Percentiles rank a stretch among this genome's conserved stretches.
These are phyloP conservation scores for Tauraco erythrolophus DNA, from an alignment of 2,113 vertebrate species.

Conservation along the genomic window DNA sequence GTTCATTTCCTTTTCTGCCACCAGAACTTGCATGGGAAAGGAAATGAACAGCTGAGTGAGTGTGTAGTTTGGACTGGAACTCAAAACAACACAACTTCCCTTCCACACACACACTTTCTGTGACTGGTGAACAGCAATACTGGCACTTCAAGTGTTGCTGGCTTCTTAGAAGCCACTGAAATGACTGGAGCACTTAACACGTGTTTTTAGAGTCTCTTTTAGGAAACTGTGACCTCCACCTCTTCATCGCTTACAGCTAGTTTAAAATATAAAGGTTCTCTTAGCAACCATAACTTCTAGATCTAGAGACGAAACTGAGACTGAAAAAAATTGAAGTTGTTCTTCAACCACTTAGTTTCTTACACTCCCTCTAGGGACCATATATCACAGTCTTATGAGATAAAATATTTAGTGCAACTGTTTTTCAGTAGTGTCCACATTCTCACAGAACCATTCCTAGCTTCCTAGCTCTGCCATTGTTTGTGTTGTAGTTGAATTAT, in stretches of 20 bases:
- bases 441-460: not conserved
- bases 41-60: not conserved
- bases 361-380: not conserved
- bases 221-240: not conserved
- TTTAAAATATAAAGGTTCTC: slow-evolving; percentile 31
- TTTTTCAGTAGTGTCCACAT: not conserved
- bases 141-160: not conserved
- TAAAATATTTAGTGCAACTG: not conserved
- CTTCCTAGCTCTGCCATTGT: not conserved
- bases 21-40: slow-evolving; percentile 4
- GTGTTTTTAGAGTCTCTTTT: not conserved
- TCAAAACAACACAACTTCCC: not conserved
- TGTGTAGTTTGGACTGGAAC: slow-evolving; percentile 1
- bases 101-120: not conserved
- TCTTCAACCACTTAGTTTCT: not conserved
- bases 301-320: not conserved
- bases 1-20: not conserved
- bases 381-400: not conserved
- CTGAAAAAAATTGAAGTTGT: not conserved
- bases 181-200: not conserved
- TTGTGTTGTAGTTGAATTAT: not conserved
- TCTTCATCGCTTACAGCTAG: slow-evolving; percentile 1
- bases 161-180: slow-evolving; percentile 1
- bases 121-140: not conserved
- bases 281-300: not conserved